Conservation (phyloP, 2,113 vertebrate species). For the Atherinomorus stipes region DNA sequence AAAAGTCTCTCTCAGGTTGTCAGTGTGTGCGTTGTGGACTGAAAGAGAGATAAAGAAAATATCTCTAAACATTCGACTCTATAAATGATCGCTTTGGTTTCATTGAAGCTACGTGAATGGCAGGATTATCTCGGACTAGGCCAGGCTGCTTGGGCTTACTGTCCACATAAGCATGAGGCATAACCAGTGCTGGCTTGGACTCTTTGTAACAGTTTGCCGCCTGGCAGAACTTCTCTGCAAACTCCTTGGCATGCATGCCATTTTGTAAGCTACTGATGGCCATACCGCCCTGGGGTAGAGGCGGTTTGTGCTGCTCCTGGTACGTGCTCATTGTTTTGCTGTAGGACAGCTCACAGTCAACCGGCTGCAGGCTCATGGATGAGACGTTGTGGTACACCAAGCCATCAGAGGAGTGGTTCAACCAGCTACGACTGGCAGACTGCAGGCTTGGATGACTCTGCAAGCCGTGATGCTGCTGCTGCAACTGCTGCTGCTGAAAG, state of each 20-base stretch:
- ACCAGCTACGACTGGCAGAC: conserved; percentile 83
- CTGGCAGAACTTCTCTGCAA: conserved; percentile 84
- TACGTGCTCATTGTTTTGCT: conserved; percentile 80
- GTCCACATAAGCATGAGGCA: conserved; percentile 83
- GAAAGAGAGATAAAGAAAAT: conserved; percentile 24
- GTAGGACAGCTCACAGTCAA: conserved; percentile 81
- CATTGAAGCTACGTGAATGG: conserved; percentile 83
- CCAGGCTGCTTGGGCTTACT: conserved; percentile 81
- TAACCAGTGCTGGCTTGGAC: conserved; percentile 80
- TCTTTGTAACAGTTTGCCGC: conserved; percentile 84
- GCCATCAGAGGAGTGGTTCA: conserved; percentile 83
- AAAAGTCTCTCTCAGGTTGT: conserved; percentile 17
- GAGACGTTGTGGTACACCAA: conserved; percentile 67
- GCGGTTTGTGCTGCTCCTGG: conserved; percentile 81
- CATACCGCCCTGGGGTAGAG: conserved; percentile 72
- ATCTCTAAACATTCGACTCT: conserved; percentile 92
- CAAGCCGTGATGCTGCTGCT: conserved; percentile 51
- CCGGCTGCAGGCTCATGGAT: conserved; percentile 73
- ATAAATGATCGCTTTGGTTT: conserved; percentile 99
- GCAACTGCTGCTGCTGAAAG: conserved; percentile 79
- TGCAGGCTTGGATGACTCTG: conserved; percentile 62
- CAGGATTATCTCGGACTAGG: conserved; percentile 82
- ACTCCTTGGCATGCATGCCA: conserved; percentile 84
- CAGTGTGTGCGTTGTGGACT: conserved; percentile 47
- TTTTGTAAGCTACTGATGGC: conserved; percentile 83